These are phyloP conservation scores for Eupithecia subumbrata DNA, from an alignment of 2,888 invertebrate genomes.

Conservation along the genomic window DNA sequence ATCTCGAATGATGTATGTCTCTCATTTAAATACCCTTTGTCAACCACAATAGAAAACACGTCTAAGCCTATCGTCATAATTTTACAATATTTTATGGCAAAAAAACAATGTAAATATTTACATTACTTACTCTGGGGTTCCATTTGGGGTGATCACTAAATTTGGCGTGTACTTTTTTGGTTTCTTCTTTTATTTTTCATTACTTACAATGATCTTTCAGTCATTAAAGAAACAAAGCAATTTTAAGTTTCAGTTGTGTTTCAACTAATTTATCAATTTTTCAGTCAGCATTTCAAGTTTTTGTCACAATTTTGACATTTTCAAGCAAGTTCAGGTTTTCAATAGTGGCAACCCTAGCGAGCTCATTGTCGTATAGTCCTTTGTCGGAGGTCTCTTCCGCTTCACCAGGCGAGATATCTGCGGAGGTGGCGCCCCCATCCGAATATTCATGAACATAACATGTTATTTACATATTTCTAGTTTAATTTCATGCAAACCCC, in stretches of 20 bases:
- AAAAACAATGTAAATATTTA: slow-evolving; percentile 55
- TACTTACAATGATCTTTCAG: too few species aligned
- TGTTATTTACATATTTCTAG: slow-evolving; percentile 52
- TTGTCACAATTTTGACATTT: too few species aligned
- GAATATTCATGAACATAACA: slow-evolving; percentile 65
- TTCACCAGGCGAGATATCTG: slow-evolving; percentile 75
- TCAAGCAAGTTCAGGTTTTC: neutral
- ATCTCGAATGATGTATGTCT: slow-evolving; percentile 22
- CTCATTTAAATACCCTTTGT: slow-evolving; percentile 43
- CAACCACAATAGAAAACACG: slow-evolving; percentile 43
- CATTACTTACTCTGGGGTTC: slow-evolving; percentile 24
- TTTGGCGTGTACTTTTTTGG: neutral
- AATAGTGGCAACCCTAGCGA: slow-evolving; percentile 56
- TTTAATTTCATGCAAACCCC: slow-evolving; percentile 44
- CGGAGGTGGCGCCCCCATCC: slow-evolving; percentile 62
- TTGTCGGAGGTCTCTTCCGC: slow-evolving; percentile 80
- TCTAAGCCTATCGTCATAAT: slow-evolving; percentile 48
- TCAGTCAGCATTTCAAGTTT: too few species aligned
- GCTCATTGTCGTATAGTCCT: slow-evolving; percentile 77
- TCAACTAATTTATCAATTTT: too few species aligned
- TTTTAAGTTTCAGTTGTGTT: too few species aligned
- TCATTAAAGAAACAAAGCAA: too few species aligned
- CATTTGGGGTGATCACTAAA: slow-evolving; percentile 17
- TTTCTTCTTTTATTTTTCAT: too few species aligned
- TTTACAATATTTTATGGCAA: slow-evolving; percentile 34